Evolutionary conservation across 2,113 vertebrate species (phyloP), one percentile per base, ranked within the genome.

Genomic region (Otocyon megalotis): DNA sequence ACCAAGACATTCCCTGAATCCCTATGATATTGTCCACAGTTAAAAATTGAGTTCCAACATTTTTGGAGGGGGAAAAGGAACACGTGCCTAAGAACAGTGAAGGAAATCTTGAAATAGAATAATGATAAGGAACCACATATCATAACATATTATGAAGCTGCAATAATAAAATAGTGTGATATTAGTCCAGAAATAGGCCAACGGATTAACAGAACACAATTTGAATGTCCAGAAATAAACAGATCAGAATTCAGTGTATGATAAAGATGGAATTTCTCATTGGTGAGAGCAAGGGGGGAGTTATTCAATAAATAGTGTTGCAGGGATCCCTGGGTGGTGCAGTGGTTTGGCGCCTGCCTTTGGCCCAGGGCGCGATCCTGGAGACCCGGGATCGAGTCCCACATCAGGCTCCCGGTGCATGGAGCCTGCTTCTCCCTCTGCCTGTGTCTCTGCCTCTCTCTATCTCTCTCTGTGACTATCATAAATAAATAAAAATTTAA

Each of bases 181-280:
- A 71, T 37, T 19, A 65, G 4, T 35, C 35, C 85, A 87, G 48
- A 1, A 71, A 58, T 35, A 85, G 79, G 80, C 15, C 67, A 83
- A 9, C 22, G 85, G 15, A 83, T 54, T 22, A 32, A 77, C 1
- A 60, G 53, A 89, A 88, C 48, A 87, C 2, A 48, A 87, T 79
- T 28, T 12, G 14, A 80, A 54, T 94, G 50, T 48, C 11, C 19
- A 89, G 32, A 80, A 79, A 67, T 60, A n/a, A 53, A 58, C 50
- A 80, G 20, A 62, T 80, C 3, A 90, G 50, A 92, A 80, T 71
- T 93, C 81, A 69, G 35, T 26, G 58, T 81, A 80, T 32, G 26
- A 80, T n/a, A 79, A 96, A 94, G 77, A 62, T 53, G n/a, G 30
- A 63, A 93, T 80, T 74, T 96, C 81, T 96, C 89, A 84, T 16